Evolutionary conservation across 2,113 vertebrate species (phyloP).

Genomic region (Periophthalmodon schlosseri): DNA sequence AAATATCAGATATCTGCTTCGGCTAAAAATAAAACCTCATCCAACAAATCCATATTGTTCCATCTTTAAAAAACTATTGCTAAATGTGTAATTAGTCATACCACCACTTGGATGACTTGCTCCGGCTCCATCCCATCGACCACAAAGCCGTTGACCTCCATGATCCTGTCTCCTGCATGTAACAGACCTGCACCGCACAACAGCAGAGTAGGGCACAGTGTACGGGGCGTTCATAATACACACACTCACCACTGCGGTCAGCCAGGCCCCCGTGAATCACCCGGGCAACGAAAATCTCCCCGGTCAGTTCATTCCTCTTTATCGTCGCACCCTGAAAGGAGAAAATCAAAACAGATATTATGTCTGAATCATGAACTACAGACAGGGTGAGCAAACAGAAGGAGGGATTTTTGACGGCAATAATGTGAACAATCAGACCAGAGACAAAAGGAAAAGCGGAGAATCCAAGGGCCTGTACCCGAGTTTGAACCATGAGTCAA

Average conservation of each 20-base stretch:
- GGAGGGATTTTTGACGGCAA: not conserved
- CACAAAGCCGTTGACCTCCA: conserved; percentile 92
- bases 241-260: conserved; percentile 87
- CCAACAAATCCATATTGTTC: too few species aligned
- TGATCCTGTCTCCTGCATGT: conserved; percentile 91
- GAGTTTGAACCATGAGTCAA: too few species aligned
- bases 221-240: not conserved
- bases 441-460: not conserved
- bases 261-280: conserved; percentile 94
- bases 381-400: not conserved
- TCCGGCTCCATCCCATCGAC: conserved; percentile 94
- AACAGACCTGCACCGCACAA: conserved; percentile 80
- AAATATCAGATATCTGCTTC: too few species aligned
- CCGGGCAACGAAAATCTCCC: conserved; percentile 91
- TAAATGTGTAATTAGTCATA: conserved; percentile 45
- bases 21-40: too few species aligned
- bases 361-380: not conserved
- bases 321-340: conserved; percentile 90
- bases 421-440: not conserved
- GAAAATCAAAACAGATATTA: not conserved
- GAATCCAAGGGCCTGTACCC: too few species aligned
- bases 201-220: not conserved
- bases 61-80: too few species aligned
- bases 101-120: conserved; percentile 94
- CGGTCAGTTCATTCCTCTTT: conserved; percentile 89